Base-by-base conservation (phyloP, 2,113 vertebrate species). In the Barbus barbus region DNA sequence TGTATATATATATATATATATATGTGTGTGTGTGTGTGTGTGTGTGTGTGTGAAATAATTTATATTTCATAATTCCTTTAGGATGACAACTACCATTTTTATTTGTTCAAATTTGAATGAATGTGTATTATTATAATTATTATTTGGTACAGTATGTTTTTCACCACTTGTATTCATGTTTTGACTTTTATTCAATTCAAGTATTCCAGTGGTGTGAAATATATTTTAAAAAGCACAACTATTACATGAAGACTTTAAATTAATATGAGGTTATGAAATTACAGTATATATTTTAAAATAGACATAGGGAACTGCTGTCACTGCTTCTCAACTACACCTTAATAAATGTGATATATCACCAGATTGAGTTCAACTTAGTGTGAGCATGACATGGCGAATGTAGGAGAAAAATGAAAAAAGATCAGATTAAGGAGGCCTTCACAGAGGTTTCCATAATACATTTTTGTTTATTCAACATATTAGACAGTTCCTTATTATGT, bases 381-480 rank as follows among this genome's bases (percentile, higher is more conserved):
- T 20, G 28, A 1, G 28, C 14, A 31, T 18, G 2, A 18, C 16
- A 65, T 33, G 61, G 13, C 0, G 26, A 65, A 31, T 18, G 16
- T 65, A 31, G 7, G 31, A 31, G 26, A 16, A 33, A 33, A 67
- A 67, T 33, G 7, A 67, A 67, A 67, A 67, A 65, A 67, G 13
- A 31, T 33, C 33, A 44, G 24, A 22, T 5, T 14, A 20, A 26
- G n/a, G 20, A 33, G 16, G 22, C 12, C 2, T 1, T 33, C 7
- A 65, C 31, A 8, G 0, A 24, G 44, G 18, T 71, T 76, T 73
- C 11, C 2, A 33, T 56, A 36, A 22, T 8, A 38, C n/a, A n/a
- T 9, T 61, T 36, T 51, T 53, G 82, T 82, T 82, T 41, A 61
- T 78, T 84, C 28, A 76, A 48, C 20, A 38, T 28, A 11, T 53